A percentile compares a stretch with the other conserved stretches of the same genome.
These are phyloP conservation scores for Lepidurus couesii DNA, from an alignment of 1,140 invertebrate genomes.

Conservation along the genomic window DNA sequence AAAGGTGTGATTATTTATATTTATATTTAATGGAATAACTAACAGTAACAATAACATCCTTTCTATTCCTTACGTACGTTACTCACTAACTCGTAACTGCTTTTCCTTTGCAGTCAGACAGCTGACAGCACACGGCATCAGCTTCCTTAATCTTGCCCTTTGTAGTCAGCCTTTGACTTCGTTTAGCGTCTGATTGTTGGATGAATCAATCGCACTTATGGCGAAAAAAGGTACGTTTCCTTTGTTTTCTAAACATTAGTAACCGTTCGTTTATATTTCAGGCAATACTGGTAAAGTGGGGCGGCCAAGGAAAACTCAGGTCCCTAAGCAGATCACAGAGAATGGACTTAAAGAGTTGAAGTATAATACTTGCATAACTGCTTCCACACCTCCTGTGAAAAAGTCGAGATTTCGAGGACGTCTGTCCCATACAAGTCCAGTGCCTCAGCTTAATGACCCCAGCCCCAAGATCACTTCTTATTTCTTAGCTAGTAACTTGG, in stretches of 20 bases:
- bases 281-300: constrained; percentile 24
- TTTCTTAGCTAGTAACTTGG: background rate
- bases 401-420: constrained; percentile 29
- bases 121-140: too few species aligned
- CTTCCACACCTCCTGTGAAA: background rate
- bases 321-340: background rate
- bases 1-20: background rate
- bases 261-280: background rate
- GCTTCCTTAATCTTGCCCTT: too few species aligned
- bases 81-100: too few species aligned
- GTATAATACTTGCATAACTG: background rate
- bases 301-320: background rate
- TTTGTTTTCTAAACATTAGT: background rate
- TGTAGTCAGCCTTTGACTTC: background rate
- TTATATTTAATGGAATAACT: background rate
- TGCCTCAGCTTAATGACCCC: constrained; percentile 21
- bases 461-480: constrained; percentile 29
- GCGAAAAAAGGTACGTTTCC: background rate
- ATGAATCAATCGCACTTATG: background rate
- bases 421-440: constrained; percentile 31
- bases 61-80: too few species aligned
- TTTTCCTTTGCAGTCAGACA: too few species aligned
- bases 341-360: background rate
- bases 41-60: background rate
- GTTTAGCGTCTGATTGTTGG: background rate